Base-by-base conservation (phyloP, 2,888 invertebrate genomes). In the Drosophila birchii region DNA sequence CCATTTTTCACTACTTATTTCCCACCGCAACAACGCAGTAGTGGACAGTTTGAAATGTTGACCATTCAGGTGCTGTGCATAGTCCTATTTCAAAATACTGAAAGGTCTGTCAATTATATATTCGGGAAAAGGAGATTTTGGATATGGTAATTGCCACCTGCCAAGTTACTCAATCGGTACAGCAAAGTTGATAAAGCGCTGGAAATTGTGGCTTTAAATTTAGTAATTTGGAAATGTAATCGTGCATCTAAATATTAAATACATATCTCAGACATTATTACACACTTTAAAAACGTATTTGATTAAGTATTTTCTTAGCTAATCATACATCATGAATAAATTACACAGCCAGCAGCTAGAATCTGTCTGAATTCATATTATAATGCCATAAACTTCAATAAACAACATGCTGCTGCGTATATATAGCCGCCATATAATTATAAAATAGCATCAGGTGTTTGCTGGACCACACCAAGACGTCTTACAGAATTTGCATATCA, bases 31-130 rank as follows among this genome's bases (percentile, higher is more conserved):
- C 73, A 44, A 75, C 73, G 61, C 75, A 79, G 79, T 76, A 83
- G 86, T 88, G 86, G 84, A 86, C 88, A 88, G 87, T 79, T 49
- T 78, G 74, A 86, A 76, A 83, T 57, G 86, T 77, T 78, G 80
- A 56, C 53, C 71, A 44, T 86, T 86, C 83, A 70, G 72, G 47
- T 76, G 54, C 68, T 76, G 58, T 54, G 73, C 62, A 77, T 39
- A 53, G 68, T 72, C 76, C 75, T 67, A 76, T 84, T 88, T 84
- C 88, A 80, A 32, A 86, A 86, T 67, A 88, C 86, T 76, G 81
- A 84, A 86, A 84, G 84, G 81, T 80, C 79, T 88, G 81, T 84
- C 88, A 88, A 86, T 86, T 86, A 83, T 57, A 66, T 29, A 5
- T 16, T 36, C 16, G 41, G 36, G n/a, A 64, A 69, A 38, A 66